Conservation (phyloP, 2,797 vertebrate species). For the Jordanella pulchra region DNA sequence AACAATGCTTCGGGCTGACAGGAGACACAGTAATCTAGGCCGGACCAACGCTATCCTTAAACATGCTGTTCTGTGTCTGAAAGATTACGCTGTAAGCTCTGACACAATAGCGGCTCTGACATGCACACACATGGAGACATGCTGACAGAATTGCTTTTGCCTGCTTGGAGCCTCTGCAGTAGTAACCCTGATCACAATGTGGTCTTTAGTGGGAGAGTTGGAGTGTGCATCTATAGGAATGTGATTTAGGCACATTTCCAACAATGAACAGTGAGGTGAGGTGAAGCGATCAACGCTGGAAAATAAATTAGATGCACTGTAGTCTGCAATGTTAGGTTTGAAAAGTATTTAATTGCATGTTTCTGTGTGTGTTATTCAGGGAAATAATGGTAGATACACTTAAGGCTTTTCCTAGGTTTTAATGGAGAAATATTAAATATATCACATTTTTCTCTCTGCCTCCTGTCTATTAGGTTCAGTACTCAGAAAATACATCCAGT, state of each 20-base stretch:
- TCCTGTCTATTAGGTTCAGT: background rate
- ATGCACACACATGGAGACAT: constrained; percentile 7
- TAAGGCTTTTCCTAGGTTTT: background rate
- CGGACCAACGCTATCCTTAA: constrained; percentile 67
- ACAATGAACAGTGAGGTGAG: constrained; percentile 44
- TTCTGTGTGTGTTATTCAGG: constrained; percentile 3
- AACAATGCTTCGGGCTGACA: constrained; percentile 71
- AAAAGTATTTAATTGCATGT: background rate
- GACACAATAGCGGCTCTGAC: constrained; percentile 65
- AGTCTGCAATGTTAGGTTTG: background rate
- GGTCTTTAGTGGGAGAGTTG: constrained; percentile 35
- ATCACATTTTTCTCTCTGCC: background rate
- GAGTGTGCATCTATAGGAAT: constrained; percentile 58
- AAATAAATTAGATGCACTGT: constrained; percentile 40
- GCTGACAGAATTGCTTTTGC: constrained; percentile 29
- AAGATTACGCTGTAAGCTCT: constrained; percentile 71
- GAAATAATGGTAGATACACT: background rate
- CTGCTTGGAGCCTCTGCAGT: constrained; percentile 36
- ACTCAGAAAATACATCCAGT: background rate
- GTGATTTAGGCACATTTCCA: constrained; percentile 58
- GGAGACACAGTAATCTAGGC: constrained; percentile 69
- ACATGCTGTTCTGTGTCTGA: constrained; percentile 68
- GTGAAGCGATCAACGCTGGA: constrained; percentile 34
- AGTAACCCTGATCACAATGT: constrained; percentile 42
- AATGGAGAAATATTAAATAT: background rate